phyloP scores from a whole-genome alignment of 2,797 vertebrate species.

The Numenius phaeopus region DNA sequence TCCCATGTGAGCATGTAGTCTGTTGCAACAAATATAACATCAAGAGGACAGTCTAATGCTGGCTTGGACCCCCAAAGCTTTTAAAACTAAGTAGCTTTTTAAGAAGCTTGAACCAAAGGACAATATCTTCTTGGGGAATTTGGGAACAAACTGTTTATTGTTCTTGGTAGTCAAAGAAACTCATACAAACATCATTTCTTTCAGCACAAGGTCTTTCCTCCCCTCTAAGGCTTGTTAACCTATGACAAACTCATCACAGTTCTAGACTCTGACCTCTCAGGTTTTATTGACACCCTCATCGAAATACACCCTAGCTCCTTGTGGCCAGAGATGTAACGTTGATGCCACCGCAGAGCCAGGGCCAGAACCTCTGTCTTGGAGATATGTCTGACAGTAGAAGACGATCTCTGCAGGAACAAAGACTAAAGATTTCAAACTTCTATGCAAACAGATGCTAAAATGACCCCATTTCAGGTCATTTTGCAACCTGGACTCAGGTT shows the following conservation, averaged over 20 bases:
- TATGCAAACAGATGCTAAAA: not conserved
- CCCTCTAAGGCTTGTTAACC: not conserved
- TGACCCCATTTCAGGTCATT: rapidly evolving
- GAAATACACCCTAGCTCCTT: not conserved
- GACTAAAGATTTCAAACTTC: not conserved
- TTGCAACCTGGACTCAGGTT: not conserved
- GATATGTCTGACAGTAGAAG: not conserved
- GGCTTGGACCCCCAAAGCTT: not conserved
- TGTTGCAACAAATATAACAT: not conserved
- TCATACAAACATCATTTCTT: not conserved
- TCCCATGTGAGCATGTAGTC: not conserved
- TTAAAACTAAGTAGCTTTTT: not conserved
- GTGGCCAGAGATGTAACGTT: rapidly evolving
- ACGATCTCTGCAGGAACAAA: not conserved
- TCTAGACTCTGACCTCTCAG: not conserved
- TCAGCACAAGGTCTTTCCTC: not conserved
- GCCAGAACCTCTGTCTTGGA: not conserved
- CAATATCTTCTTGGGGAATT: not conserved
- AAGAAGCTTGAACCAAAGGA: not conserved
- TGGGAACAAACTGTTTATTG: not conserved
- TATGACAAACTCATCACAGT: not conserved
- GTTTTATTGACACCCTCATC: not conserved
- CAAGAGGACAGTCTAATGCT: not conserved
- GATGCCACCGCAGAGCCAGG: not conserved
- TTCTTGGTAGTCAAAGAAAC: not conserved